A percentile compares a stretch with the other conserved stretches of the same genome.
These are phyloP conservation scores for Phycodurus eques DNA, from an alignment of 2,113 vertebrate genomes.

Conservation along the genomic window DNA sequence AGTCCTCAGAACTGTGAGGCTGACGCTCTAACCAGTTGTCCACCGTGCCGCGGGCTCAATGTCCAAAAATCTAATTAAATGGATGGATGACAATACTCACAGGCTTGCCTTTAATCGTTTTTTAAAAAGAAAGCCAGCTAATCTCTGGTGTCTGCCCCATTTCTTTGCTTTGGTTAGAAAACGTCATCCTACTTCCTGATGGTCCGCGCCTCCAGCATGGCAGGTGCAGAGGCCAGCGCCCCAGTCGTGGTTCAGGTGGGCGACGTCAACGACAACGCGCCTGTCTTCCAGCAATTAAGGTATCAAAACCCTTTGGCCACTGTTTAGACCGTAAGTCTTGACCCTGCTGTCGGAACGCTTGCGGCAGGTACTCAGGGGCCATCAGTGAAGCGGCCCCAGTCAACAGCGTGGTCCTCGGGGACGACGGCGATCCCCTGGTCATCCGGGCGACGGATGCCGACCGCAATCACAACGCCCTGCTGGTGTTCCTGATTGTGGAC, in stretches of 20 bases:
- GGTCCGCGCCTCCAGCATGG: constrained; percentile 88
- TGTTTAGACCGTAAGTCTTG: background rate
- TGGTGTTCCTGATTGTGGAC: constrained; percentile 93
- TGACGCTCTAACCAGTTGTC: too few relatives aligned
- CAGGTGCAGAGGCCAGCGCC: constrained; percentile 83
- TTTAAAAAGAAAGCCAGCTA: too few relatives aligned
- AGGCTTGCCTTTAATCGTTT: too few relatives aligned
- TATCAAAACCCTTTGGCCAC: constrained; percentile 54
- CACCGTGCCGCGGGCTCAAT: too few relatives aligned
- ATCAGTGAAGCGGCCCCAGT: constrained; percentile 90
- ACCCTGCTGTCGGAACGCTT: background rate
- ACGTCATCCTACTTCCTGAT: constrained; percentile 80
- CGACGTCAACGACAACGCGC: constrained; percentile 90
- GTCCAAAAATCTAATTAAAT: too few relatives aligned
- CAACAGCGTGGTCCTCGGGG: constrained; percentile 85
- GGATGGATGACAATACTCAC: too few relatives aligned
- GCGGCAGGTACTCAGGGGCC: constrained; percentile 55
- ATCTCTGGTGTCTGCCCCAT: background rate
- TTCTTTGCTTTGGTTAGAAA: constrained; percentile 45
- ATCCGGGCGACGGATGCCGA: constrained; percentile 88
- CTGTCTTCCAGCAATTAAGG: constrained; percentile 83
- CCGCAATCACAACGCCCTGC: constrained; percentile 87
- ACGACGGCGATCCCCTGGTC: constrained; percentile 82
- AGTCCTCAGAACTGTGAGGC: too few relatives aligned
- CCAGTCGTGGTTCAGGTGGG: constrained; percentile 85